Evolutionary conservation across 2,797 vertebrate species (phyloP).

Genomic region (Alexandromys oeconomus): DNA sequence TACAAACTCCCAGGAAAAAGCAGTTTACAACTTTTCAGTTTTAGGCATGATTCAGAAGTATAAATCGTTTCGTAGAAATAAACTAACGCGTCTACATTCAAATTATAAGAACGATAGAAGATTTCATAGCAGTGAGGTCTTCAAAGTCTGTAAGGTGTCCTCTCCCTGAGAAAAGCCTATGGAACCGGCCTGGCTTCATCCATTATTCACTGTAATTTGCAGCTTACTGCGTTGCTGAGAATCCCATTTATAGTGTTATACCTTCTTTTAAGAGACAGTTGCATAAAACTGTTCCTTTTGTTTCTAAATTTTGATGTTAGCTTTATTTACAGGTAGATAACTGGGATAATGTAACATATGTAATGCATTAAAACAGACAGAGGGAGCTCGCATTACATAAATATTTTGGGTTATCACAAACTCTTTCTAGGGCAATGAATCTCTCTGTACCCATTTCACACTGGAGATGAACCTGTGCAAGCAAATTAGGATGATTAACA

Average conservation of each 20-base stretch:
- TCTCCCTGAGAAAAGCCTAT: slow-evolving; percentile 78
- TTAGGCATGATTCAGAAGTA: neutral
- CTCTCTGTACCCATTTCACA: neutral
- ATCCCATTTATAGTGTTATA: slow-evolving; percentile 73
- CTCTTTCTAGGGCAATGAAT: neutral
- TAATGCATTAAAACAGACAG: neutral
- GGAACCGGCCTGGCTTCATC: slow-evolving; percentile 68
- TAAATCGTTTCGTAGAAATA: slow-evolving; percentile 57
- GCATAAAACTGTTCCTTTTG: slow-evolving; percentile 23
- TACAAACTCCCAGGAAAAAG: slow-evolving; percentile 19
- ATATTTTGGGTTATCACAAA: neutral
- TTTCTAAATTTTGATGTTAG: neutral
- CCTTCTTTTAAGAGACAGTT: slow-evolving; percentile 17
- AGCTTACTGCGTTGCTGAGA: slow-evolving; percentile 78
- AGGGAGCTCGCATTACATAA: neutral
- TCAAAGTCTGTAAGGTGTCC: slow-evolving; percentile 74
- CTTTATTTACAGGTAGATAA: slow-evolving; percentile 37
- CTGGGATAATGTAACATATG: neutral
- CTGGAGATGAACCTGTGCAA: neutral
- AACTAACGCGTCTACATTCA: slow-evolving; percentile 79
- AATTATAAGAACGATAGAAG: slow-evolving; percentile 57
- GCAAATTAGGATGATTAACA: slow-evolving; percentile 20
- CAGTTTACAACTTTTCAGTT: slow-evolving; percentile 27
- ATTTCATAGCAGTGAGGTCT: slow-evolving; percentile 75
- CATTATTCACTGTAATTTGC: slow-evolving; percentile 84